Evolutionary conservation across 2,888 invertebrate species (phyloP).

Genomic region (Pseudanteris insignis): DNA sequence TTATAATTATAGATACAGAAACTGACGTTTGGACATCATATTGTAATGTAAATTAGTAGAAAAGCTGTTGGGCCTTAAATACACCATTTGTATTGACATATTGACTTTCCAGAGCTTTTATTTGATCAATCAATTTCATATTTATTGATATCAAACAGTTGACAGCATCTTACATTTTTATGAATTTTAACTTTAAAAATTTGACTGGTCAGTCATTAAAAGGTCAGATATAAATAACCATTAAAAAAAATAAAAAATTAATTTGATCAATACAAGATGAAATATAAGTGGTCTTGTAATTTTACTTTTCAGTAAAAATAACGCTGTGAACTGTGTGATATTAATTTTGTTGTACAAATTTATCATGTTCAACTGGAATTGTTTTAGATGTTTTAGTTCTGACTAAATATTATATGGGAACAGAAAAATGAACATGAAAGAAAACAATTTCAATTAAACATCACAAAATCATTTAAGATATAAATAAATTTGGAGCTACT

Average conservation of each 20-base stretch:
- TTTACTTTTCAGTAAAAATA: too few species aligned
- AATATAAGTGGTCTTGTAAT: too few species aligned
- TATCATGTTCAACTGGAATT: too few species aligned
- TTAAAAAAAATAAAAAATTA: too few species aligned
- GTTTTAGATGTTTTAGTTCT: constrained; percentile 6
- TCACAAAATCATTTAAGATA: too few species aligned
- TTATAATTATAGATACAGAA: constrained; percentile 15
- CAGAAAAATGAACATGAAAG: neutral
- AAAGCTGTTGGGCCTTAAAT: constrained; percentile 39
- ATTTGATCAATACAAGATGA: too few species aligned
- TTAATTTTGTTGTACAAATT: too few species aligned
- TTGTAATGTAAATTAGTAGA: constrained; percentile 37
- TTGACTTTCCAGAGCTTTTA: constrained; percentile 39
- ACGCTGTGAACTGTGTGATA: too few species aligned
- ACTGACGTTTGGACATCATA: constrained; percentile 32
- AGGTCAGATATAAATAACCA: too few species aligned
- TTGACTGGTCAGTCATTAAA: too few species aligned
- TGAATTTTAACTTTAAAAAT: too few species aligned
- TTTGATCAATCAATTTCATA: constrained; percentile 22
- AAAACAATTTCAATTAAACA: too few species aligned
- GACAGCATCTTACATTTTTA: constrained; percentile 2
- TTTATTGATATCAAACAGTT: constrained; percentile 15
- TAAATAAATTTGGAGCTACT: constrained; percentile 13
- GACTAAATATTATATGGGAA: neutral
- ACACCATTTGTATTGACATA: constrained; percentile 31